These are phyloP conservation scores for Elysia chlorotica DNA, from an alignment of 1,140 invertebrate species.

Conservation along the genomic window DNA sequence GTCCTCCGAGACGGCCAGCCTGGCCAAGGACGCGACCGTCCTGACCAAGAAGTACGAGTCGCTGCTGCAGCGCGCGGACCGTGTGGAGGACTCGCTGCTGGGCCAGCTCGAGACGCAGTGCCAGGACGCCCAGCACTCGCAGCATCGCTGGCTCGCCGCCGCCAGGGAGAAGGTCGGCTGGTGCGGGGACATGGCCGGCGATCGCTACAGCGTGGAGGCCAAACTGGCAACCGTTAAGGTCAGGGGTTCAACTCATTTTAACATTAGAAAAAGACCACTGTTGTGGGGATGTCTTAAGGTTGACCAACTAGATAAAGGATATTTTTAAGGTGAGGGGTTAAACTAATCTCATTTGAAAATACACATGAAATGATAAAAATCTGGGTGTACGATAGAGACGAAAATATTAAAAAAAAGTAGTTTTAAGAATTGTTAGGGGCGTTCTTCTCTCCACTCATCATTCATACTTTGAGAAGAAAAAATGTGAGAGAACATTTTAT, in stretches of 20 bases:
- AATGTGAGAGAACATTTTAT: background rate
- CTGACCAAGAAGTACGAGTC: slow-evolving; percentile 73
- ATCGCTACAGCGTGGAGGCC: slow-evolving; percentile 90
- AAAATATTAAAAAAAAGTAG: too few relatives aligned
- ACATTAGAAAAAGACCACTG: too few relatives aligned
- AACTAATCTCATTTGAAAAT: too few relatives aligned
- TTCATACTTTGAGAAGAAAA: background rate
- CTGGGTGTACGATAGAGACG: too few relatives aligned
- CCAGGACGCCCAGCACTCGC: slow-evolving; percentile 79
- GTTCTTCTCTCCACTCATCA: too few relatives aligned
- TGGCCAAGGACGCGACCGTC: slow-evolving; percentile 53
- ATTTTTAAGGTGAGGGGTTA: too few relatives aligned
- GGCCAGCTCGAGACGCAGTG: slow-evolving; percentile 86
- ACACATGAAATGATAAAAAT: too few relatives aligned
- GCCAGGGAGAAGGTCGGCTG: slow-evolving; percentile 89
- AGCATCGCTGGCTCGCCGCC: slow-evolving; percentile 78
- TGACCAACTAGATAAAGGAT: too few relatives aligned
- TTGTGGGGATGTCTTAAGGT: too few relatives aligned
- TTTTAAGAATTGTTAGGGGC: too few relatives aligned
- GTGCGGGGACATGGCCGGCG: slow-evolving; percentile 86
- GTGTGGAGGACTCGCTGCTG: slow-evolving; percentile 77
- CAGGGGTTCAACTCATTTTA: slow-evolving; percentile 16
- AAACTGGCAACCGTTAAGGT: slow-evolving; percentile 75
- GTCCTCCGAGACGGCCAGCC: slow-evolving; percentile 50
- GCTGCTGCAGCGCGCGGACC: slow-evolving; percentile 64